A percentile compares a stretch with the other conserved stretches of the same genome.
These are phyloP conservation scores for Leptoteleia sp. DNA, from an alignment of 1,140 invertebrate species.

Conservation along the genomic window DNA sequence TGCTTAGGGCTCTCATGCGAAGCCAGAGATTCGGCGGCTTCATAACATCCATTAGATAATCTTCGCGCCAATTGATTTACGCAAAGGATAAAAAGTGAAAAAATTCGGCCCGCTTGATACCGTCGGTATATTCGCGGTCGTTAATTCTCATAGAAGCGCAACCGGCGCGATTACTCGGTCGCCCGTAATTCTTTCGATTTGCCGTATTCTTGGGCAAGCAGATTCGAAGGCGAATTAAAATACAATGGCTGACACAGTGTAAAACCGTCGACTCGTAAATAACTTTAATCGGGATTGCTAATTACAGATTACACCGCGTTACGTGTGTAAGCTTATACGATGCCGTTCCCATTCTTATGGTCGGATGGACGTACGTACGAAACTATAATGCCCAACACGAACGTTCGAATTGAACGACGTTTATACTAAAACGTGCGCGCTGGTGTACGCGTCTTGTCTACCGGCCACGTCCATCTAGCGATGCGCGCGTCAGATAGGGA, in stretches of 20 bases:
- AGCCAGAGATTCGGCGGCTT: slow-evolving; percentile 46
- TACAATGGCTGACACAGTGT: slow-evolving; percentile 80
- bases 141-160: slow-evolving; percentile 68
- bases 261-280: slow-evolving; percentile 78
- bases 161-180: slow-evolving; percentile 40
- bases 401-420: slow-evolving; percentile 71
- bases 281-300: slow-evolving; percentile 81
- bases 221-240: slow-evolving; percentile 78
- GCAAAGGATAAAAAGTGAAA: slow-evolving; percentile 43
- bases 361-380: slow-evolving; percentile 68
- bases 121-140: slow-evolving; percentile 63
- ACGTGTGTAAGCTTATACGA: slow-evolving; percentile 66
- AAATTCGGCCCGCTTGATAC: slow-evolving; percentile 18
- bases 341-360: slow-evolving; percentile 76
- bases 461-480: slow-evolving; percentile 69
- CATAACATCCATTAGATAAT: slow-evolving; percentile 50
- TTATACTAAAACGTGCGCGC: slow-evolving; percentile 67
- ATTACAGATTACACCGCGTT: slow-evolving; percentile 78
- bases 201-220: slow-evolving; percentile 60
- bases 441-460: slow-evolving; percentile 57
- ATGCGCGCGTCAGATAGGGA: slow-evolving; percentile 76
- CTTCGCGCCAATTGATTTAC: slow-evolving; percentile 35
- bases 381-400: slow-evolving; percentile 63
- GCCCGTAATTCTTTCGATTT: slow-evolving; percentile 67
- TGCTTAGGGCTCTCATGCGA: slow-evolving; percentile 50